A percentile compares a stretch with the other conserved stretches of the same genome.
phyloP scores from a whole-genome alignment of 1,140 invertebrate species.

The Littorina saxatilis region DNA sequence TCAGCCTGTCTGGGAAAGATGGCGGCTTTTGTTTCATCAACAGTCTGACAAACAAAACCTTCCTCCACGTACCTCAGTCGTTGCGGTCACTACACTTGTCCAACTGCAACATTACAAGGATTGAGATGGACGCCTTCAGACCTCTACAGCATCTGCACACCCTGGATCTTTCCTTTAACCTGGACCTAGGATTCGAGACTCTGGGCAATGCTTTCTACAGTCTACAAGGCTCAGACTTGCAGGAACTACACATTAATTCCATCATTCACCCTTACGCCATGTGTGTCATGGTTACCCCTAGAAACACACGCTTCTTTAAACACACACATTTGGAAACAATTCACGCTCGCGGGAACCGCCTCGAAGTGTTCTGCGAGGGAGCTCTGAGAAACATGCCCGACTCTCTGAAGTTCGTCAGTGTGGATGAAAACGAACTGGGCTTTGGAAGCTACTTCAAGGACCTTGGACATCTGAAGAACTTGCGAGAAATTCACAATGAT shows the following conservation, averaged over 20 bases:
- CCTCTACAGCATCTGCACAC: slow-evolving; percentile 14
- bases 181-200: slow-evolving; percentile 18
- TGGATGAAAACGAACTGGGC: slow-evolving; percentile 9
- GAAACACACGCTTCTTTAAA: slow-evolving; percentile 33
- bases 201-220: slow-evolving; percentile 30
- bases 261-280: slow-evolving; percentile 24
- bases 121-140: slow-evolving; percentile 26
- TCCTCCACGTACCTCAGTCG: neutral
- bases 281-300: slow-evolving; percentile 2
- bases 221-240: slow-evolving; percentile 35
- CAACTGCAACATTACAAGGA: slow-evolving; percentile 30
- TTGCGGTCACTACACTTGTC: slow-evolving; percentile 43
- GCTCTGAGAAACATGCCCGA: slow-evolving; percentile 17
- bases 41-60: neutral
- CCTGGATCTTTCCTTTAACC: slow-evolving; percentile 42
- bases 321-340: slow-evolving; percentile 28
- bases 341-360: neutral
- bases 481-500: neutral
- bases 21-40: neutral
- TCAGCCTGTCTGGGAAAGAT: neutral
- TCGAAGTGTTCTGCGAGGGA: neutral
- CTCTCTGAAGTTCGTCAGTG: neutral
- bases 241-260: slow-evolving; percentile 12
- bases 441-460: slow-evolving; percentile 15
- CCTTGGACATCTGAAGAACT: neutral